Base-by-base conservation (phyloP, 1,140 invertebrate genomes). In the Platorchestia sp. region DNA sequence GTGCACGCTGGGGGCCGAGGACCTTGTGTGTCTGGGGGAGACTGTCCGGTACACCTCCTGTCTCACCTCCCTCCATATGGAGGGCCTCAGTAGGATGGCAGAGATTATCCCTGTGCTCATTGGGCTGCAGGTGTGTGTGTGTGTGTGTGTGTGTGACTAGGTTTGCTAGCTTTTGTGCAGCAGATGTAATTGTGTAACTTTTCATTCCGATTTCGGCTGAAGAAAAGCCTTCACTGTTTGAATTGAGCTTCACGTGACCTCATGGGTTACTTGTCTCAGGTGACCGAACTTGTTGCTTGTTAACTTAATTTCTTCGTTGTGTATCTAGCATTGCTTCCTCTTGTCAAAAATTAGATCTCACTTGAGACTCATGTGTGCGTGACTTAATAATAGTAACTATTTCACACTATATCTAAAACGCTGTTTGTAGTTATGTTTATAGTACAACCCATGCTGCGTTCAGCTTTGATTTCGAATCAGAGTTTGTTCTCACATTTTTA, bases 1-100 rank as follows among this genome's bases (percentile, higher is more conserved):
- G 96, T 97, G 96, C 86, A 96, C 97, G 97, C 45, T 97, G 95
- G 95, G 96, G 95, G 96, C 97, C 91, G 97, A 97, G 95, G 97
- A 98, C 96, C 97, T 97, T 43, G 97, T 97, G 91, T 98, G 97
- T 96, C 97, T 98, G 40, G 97, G 97, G 27, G 97, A 98, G 96
- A 97, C 97, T 22, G 97, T 98, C 86, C 97, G 97, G 89, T 97
- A 97, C 51, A 97, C 97, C 1, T 97, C 97, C 19, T 97, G 97
- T 96, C 97, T 98, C 95, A 97, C 97, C 59, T 97, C 97, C 22
- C 96, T 98, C 0, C 97, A 97, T 91, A 97, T 98, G 95, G 97
- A 97, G 95, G 97, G 97, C 1, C 97, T 97, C 0, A 97, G 97
- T 45, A 96, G 97, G 59, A 96, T 97, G 89, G 97, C 97, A 75